Conservation (phyloP, 2,113 vertebrate genomes). For the Ptilonorhynchus violaceus region DNA sequence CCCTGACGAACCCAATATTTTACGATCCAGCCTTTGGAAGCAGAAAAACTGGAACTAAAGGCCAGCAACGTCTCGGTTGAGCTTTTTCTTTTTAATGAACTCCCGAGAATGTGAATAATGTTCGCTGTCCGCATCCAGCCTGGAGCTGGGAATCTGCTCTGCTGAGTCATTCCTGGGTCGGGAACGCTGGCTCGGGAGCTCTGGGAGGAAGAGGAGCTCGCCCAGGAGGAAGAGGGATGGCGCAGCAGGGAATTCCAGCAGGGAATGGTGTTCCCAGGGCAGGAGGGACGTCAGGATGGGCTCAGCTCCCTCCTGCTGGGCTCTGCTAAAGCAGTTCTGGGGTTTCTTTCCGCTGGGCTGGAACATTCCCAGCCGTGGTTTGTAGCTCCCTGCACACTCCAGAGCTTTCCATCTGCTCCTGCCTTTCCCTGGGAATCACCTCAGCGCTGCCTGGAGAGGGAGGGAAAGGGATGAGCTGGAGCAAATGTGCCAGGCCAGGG, state of each 20-base stretch:
- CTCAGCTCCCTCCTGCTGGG: neutral
- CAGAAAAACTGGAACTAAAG: neutral
- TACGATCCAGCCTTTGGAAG: slow-evolving; percentile 10
- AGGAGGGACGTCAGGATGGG: neutral
- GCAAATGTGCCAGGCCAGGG: too few relatives aligned
- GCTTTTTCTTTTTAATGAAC: neutral
- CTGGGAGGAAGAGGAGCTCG: neutral
- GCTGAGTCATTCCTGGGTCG: neutral
- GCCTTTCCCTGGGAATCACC: neutral
- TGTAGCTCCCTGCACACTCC: neutral
- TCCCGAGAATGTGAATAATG: neutral
- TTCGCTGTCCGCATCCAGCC: neutral
- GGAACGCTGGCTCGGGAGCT: neutral
- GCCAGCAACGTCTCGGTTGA: neutral
- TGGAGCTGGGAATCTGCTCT: neutral
- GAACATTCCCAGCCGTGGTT: neutral
- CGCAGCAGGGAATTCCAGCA: neutral
- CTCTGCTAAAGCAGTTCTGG: neutral
- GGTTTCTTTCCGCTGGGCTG: neutral
- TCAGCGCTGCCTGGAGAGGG: neutral
- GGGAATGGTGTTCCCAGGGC: neutral
- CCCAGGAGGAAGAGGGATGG: neutral
- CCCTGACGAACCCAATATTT: neutral
- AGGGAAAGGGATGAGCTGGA: neutral
- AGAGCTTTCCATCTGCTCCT: neutral